A percentile compares a stretch with the other conserved stretches of the same genome.
Conservation (phyloP, 2,888 invertebrate species). For the Anaspis maculata region DNA sequence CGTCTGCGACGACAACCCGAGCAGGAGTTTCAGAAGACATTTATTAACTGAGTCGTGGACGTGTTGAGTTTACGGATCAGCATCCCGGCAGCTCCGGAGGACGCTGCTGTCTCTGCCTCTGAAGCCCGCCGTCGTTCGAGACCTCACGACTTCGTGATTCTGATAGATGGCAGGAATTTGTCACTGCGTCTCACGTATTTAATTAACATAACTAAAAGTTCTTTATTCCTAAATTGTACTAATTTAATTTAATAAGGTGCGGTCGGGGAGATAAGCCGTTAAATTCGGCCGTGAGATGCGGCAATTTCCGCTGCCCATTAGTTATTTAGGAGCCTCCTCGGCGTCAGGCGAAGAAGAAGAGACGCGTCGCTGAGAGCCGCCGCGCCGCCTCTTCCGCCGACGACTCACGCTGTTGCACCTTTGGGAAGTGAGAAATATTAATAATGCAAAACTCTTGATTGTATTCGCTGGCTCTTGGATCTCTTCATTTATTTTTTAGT, state of each 20-base stretch:
- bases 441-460: slow-evolving; percentile 28
- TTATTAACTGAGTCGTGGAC: slow-evolving; percentile 23
- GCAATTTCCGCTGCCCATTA: slow-evolving; percentile 22
- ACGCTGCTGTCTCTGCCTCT: slow-evolving; percentile 7
- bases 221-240: slow-evolving; percentile 27
- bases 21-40: slow-evolving; percentile 20
- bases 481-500: slow-evolving; percentile 23
- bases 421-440: slow-evolving; percentile 24
- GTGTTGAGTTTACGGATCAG: slow-evolving; percentile 21
- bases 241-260: slow-evolving; percentile 28
- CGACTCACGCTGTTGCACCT: slow-evolving; percentile 20
- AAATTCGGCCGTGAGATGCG: slow-evolving; percentile 16
- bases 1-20: too few relatives aligned
- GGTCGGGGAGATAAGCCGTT: too few relatives aligned
- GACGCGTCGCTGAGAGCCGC: too few relatives aligned
- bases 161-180: slow-evolving; percentile 35
- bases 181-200: slow-evolving; percentile 36
- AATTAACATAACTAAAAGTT: slow-evolving; percentile 37
- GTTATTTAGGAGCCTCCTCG: slow-evolving; percentile 21
- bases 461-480: slow-evolving; percentile 23
- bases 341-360: too few relatives aligned
- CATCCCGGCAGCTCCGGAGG: slow-evolving; percentile 6
- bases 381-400: too few relatives aligned
- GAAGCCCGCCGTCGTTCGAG: too few relatives aligned
- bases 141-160: slow-evolving; percentile 27